phyloP scores from a whole-genome alignment of 2,113 vertebrate genomes.

The Epinephelus cyanopodus region DNA sequence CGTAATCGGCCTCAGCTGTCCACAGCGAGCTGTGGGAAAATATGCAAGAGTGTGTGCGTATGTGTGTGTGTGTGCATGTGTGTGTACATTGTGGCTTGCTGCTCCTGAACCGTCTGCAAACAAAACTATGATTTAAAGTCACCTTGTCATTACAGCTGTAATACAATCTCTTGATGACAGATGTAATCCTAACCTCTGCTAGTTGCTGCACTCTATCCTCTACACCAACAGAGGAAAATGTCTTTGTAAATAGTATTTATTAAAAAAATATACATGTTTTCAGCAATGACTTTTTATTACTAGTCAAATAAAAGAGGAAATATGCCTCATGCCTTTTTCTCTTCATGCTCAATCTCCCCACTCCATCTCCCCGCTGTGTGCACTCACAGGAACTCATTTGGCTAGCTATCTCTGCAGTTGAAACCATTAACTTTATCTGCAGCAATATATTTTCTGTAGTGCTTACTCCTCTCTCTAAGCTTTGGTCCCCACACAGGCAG shows the following conservation, averaged over 20 bases:
- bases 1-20: slow-evolving; percentile 55
- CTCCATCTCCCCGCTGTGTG: slow-evolving; percentile 8
- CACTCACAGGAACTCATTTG: slow-evolving; percentile 26
- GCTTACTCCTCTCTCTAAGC: slow-evolving; percentile 1
- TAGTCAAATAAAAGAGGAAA: neutral
- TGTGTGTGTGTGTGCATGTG: slow-evolving; percentile 1
- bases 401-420: slow-evolving; percentile 43
- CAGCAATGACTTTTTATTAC: slow-evolving; percentile 14
- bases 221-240: neutral
- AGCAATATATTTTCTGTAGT: slow-evolving; percentile 43
- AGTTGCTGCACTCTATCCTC: neutral
- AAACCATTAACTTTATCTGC: slow-evolving; percentile 67
- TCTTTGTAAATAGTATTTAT: neutral
- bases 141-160: slow-evolving; percentile 43
- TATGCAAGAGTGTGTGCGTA: slow-evolving; percentile 24
- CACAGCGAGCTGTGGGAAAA: slow-evolving; percentile 53
- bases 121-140: slow-evolving; percentile 51
- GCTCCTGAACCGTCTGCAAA: slow-evolving; percentile 12
- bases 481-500: neutral
- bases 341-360: neutral
- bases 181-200: neutral
- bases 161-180: slow-evolving; percentile 12
- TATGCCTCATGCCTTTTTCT: neutral
- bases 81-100: slow-evolving; percentile 22
- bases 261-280: neutral